These are phyloP conservation scores for Calephelis virginiensis DNA, from an alignment of 1,140 invertebrate genomes.

Conservation along the genomic window DNA sequence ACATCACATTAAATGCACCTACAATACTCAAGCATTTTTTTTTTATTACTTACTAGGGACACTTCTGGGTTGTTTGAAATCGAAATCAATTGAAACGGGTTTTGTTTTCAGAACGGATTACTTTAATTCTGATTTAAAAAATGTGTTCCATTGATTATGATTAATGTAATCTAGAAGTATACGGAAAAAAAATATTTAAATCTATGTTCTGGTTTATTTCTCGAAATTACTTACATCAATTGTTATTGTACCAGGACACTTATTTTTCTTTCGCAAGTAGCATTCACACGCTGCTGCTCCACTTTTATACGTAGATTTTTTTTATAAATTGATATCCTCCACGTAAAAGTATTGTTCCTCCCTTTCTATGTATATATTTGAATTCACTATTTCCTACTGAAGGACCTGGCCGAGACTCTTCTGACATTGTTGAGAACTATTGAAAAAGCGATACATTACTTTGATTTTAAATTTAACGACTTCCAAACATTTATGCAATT, in stretches of 20 bases:
- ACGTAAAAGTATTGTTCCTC: constrained; percentile 2
- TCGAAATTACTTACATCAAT: background rate
- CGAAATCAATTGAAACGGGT: too few relatives aligned
- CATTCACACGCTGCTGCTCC: background rate
- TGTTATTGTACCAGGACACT: background rate
- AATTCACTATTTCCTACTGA: background rate
- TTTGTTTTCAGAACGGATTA: too few relatives aligned
- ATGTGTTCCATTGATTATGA: too few relatives aligned
- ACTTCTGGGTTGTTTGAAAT: too few relatives aligned
- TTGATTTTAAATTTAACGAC: background rate
- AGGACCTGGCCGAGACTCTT: background rate
- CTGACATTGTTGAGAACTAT: background rate
- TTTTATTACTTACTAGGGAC: too few relatives aligned
- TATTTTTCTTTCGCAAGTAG: background rate
- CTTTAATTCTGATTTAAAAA: too few relatives aligned
- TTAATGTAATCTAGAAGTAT: too few relatives aligned
- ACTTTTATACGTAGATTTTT: background rate
- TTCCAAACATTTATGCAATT: background rate
- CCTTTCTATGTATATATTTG: background rate
- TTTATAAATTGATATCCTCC: background rate
- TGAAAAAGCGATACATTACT: background rate
- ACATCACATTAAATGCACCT: too few relatives aligned
- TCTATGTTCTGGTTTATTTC: too few relatives aligned
- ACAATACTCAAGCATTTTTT: too few relatives aligned
- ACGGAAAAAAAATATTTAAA: too few relatives aligned